Evolutionary conservation across 2,888 invertebrate species (phyloP).

Genomic region (Clitarchus hookeri): DNA sequence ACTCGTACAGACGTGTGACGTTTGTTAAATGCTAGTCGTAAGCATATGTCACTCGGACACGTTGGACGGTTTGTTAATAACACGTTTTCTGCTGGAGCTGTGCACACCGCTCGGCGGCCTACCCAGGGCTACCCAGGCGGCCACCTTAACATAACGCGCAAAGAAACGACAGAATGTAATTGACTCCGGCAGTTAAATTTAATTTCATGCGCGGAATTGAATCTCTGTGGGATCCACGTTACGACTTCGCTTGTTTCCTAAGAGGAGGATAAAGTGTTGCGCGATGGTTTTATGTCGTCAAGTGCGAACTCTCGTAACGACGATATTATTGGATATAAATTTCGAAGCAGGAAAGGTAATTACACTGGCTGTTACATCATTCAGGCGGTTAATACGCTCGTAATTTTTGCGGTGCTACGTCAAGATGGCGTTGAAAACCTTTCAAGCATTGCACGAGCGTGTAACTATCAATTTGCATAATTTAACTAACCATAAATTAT

Average conservation of each 20-base stretch:
- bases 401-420: background rate
- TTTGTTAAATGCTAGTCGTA: too few relatives aligned
- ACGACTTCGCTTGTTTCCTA: background rate
- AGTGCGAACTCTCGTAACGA: background rate
- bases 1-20: too few relatives aligned
- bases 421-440: background rate
- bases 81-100: too few relatives aligned
- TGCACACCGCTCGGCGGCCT: too few relatives aligned
- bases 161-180: background rate
- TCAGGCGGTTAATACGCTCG: background rate
- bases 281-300: background rate
- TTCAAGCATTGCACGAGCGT: background rate
- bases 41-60: too few relatives aligned
- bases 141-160: too few relatives aligned
- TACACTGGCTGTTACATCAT: background rate
- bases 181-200: background rate
- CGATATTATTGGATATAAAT: background rate
- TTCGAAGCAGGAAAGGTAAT: background rate
- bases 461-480: background rate
- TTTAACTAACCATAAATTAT: background rate
- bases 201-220: background rate
- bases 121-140: too few relatives aligned
- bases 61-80: too few relatives aligned
- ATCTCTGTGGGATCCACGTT: background rate
- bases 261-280: background rate